Conservation (phyloP, 2,888 invertebrate species). For the Pterobdella sp. region DNA sequence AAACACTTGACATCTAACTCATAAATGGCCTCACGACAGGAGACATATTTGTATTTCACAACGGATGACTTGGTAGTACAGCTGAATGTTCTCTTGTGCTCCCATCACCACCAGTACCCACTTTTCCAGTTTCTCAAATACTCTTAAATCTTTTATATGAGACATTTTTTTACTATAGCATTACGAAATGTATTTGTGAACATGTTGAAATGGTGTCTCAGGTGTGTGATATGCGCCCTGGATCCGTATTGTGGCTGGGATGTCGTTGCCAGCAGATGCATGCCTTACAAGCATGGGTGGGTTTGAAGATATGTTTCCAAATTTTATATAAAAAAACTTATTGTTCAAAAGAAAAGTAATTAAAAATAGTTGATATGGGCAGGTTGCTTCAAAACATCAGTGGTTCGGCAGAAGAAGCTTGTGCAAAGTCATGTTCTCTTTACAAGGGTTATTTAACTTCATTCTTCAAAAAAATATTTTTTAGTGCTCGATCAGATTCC, state of each 20-base stretch:
- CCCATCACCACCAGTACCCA: conserved; percentile 1
- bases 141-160: neutral
- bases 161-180: neutral
- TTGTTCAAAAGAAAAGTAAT: neutral
- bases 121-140: neutral
- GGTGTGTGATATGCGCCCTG: conserved; percentile 34
- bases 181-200: no score
- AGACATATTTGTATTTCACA: conserved; percentile 41
- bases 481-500: no score
- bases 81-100: conserved; percentile 31
- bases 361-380: neutral
- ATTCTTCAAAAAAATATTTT: neutral
- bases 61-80: conserved; percentile 42
- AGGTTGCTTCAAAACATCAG: conserved; percentile 2
- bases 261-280: conserved; percentile 19
- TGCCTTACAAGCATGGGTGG: conserved; percentile 26
- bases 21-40: conserved; percentile 35
- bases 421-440: neutral
- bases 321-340: neutral
- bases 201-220: no score
- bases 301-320: neutral
- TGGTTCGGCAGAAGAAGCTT: neutral
- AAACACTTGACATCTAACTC: neutral
- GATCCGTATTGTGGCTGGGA: conserved; percentile 37
- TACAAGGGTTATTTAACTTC: neutral